Conservation (phyloP, 1,140 invertebrate genomes). For the Samia ricini region DNA sequence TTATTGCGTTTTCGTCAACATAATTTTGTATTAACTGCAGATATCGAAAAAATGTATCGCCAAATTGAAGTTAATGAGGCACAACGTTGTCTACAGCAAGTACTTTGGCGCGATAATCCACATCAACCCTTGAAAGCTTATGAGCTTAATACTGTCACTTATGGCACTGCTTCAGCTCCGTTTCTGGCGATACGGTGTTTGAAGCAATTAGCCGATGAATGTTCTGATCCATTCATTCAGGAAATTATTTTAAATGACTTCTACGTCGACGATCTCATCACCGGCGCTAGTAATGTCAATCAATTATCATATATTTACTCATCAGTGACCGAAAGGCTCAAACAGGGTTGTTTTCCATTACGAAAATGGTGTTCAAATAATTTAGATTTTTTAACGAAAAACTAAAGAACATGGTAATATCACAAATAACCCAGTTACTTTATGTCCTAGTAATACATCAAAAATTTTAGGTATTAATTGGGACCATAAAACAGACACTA, state of each 20-base stretch:
- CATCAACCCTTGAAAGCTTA: neutral
- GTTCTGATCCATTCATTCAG: conserved; percentile 2
- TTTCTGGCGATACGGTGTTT: conserved; percentile 6
- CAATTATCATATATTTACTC: conserved; percentile 14
- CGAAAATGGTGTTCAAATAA: conserved; percentile 20
- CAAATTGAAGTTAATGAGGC: conserved; percentile 5
- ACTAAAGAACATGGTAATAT: neutral
- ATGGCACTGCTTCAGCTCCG: neutral
- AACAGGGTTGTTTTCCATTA: conserved; percentile 5
- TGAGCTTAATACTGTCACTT: conserved; percentile 11
- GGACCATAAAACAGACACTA: conserved; percentile 10
- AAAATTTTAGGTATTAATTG: conserved; percentile 23
- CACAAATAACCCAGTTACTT: conserved; percentile 18
- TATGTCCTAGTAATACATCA: conserved; percentile 8
- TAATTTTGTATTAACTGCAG: conserved; percentile 5
- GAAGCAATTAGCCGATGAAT: neutral
- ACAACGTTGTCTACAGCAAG: conserved; percentile 10
- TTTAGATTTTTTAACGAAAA: conserved; percentile 1
- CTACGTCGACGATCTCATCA: conserved; percentile 64
- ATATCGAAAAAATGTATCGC: conserved; percentile 19
- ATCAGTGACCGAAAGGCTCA: conserved; percentile 13
- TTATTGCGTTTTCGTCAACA: conserved; percentile 26
- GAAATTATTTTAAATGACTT: conserved; percentile 10
- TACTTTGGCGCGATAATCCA: conserved; percentile 7
- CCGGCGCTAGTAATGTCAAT: conserved; percentile 38